Evolutionary conservation across 2,113 vertebrate species (phyloP).

Genomic region (Myrmecobius fasciatus): DNA sequence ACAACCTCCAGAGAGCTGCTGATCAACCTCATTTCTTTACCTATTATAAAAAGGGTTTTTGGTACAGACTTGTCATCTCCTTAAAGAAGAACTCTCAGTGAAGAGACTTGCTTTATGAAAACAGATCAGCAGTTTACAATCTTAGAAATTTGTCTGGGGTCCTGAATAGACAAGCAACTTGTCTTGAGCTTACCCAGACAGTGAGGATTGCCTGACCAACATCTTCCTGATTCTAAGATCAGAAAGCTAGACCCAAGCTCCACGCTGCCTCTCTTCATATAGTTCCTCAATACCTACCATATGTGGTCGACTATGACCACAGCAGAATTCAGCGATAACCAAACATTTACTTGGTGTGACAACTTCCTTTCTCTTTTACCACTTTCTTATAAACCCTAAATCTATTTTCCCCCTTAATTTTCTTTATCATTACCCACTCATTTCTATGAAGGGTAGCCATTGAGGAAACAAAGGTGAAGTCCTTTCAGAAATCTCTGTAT

Average conservation of each 20-base stretch:
- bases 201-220: neutral
- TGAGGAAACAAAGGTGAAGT: conserved; percentile 47
- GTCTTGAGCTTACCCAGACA: neutral
- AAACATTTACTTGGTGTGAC: conserved; percentile 17
- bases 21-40: neutral
- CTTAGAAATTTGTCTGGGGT: neutral
- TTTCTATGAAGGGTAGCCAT: conserved; percentile 39
- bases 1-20: neutral
- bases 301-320: neutral
- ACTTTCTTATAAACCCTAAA: neutral
- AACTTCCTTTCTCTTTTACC: neutral
- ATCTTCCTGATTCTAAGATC: neutral
- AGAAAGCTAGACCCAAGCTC: neutral
- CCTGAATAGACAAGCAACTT: neutral
- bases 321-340: conserved; percentile 8
- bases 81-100: neutral
- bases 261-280: conserved; percentile 39
- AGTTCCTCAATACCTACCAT: conserved; percentile 36
- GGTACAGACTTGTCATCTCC: neutral
- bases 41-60: neutral
- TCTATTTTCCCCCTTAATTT: neutral
- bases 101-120: neutral
- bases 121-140: neutral
- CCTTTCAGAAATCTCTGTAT: conserved; percentile 61
- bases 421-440: conserved; percentile 28